Percentiles rank a stretch among this genome's conserved stretches.
These are phyloP conservation scores for Drosophila carrolli DNA, from an alignment of 1,140 invertebrate species.

Conservation along the genomic window DNA sequence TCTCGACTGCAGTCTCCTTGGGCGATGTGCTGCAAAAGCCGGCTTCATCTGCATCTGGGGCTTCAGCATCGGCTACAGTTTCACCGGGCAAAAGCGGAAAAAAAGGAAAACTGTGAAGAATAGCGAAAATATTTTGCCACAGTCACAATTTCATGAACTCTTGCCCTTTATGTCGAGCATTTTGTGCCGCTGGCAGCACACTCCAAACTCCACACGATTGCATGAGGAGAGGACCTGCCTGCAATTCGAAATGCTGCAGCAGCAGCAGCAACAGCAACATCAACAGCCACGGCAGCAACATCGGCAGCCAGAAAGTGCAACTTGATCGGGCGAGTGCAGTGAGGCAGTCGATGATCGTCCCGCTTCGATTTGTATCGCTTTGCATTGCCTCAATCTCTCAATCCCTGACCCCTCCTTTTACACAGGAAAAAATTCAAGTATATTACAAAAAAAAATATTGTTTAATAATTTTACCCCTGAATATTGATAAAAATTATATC, in stretches of 20 bases:
- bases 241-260: constrained; percentile 59
- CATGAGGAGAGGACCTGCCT: constrained; percentile 36
- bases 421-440: neutral
- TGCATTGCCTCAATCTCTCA: constrained; percentile 47
- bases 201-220: constrained; percentile 48
- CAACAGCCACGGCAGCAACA: constrained; percentile 33
- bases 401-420: constrained; percentile 28
- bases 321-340: constrained; percentile 57
- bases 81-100: constrained; percentile 42
- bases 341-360: constrained; percentile 61
- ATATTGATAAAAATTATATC: too few species aligned
- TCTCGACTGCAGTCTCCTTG: constrained; percentile 22
- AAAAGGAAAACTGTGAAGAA: constrained; percentile 34
- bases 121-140: constrained; percentile 64
- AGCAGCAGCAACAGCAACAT: constrained; percentile 15
- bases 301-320: constrained; percentile 70
- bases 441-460: too few species aligned
- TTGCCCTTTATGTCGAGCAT: constrained; percentile 81
- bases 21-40: constrained; percentile 33
- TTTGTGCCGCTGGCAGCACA: constrained; percentile 71
- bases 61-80: constrained; percentile 61
- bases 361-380: constrained; percentile 79
- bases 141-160: constrained; percentile 80
- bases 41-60: constrained; percentile 26
- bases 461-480: too few species aligned